A percentile compares a stretch with the other conserved stretches of the same genome.
Evolutionary conservation across 2,113 vertebrate genomes (phyloP).

Genomic region (Mystacornis crossleyi): DNA sequence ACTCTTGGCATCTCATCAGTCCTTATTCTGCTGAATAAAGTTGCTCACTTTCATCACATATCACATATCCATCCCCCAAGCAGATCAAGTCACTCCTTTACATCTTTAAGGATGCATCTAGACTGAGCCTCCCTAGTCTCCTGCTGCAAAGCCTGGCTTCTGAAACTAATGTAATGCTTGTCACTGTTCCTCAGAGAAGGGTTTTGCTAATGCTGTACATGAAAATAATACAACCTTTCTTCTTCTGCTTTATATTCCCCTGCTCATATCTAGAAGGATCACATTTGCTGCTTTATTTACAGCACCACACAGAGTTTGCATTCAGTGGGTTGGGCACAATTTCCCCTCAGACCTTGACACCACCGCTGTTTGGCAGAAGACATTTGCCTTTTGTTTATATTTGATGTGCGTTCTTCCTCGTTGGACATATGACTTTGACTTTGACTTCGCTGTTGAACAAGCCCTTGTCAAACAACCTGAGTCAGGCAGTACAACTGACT

Average conservation of each 20-base stretch:
- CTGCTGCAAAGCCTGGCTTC: neutral
- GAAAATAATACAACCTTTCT: neutral
- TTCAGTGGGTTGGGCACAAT: neutral
- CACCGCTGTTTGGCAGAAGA: neutral
- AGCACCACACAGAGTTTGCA: neutral
- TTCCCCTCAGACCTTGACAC: neutral
- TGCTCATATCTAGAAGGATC: neutral
- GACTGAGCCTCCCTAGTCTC: neutral
- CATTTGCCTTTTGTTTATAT: conserved; percentile 9
- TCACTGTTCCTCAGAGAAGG: neutral
- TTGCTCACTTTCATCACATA: neutral
- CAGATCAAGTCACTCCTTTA: neutral
- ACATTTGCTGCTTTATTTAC: neutral
- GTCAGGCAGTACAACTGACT: neutral
- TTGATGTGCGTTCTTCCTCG: neutral
- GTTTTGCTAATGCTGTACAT: neutral
- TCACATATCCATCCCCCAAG: neutral
- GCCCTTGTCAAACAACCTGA: neutral
- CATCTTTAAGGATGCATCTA: neutral
- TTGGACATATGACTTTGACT: conserved; percentile 24
- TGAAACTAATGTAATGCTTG: neutral
- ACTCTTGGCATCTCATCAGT: neutral
- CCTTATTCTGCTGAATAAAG: neutral
- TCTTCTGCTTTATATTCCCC: neutral
- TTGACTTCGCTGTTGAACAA: neutral